These are phyloP conservation scores for Scalopus aquaticus DNA, from an alignment of 2,113 vertebrate genomes.

Conservation along the genomic window DNA sequence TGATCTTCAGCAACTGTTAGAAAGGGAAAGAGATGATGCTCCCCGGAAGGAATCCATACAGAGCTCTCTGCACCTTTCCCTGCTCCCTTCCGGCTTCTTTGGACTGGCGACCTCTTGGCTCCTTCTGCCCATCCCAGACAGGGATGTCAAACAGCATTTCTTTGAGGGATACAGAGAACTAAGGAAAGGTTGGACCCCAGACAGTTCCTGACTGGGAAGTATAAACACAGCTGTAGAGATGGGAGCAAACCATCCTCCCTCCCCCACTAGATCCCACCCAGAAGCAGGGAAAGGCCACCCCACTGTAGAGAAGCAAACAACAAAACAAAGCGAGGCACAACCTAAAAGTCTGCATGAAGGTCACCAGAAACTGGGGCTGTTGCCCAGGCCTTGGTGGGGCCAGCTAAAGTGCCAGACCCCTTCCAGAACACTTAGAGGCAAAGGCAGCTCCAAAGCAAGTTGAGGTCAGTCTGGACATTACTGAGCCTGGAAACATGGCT, in stretches of 20 bases:
- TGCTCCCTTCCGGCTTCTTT: not conserved
- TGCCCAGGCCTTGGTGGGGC: slow-evolving; percentile 59
- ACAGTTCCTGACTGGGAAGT: slow-evolving; percentile 24
- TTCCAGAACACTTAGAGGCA: slow-evolving; percentile 52
- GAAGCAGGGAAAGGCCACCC: slow-evolving; percentile 66
- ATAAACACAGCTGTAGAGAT: slow-evolving; percentile 77
- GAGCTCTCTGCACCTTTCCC: not conserved
- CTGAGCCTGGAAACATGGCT: slow-evolving; percentile 46
- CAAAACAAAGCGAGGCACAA: slow-evolving; percentile 63
- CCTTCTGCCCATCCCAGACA: slow-evolving; percentile 14
- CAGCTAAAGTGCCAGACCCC: slow-evolving; percentile 51
- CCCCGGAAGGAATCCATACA: slow-evolving; percentile 35
- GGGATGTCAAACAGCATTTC: slow-evolving; percentile 20
- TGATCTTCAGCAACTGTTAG: slow-evolving; percentile 14
- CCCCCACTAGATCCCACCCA: slow-evolving; percentile 65
- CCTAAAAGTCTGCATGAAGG: slow-evolving; percentile 41
- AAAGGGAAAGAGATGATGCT: not conserved
- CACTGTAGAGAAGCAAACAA: slow-evolving; percentile 51
- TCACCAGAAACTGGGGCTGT: slow-evolving; percentile 65
- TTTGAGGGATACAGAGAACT: not conserved
- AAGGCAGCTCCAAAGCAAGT: slow-evolving; percentile 18
- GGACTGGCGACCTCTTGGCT: not conserved
- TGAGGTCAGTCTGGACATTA: slow-evolving; percentile 30
- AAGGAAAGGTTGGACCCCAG: slow-evolving; percentile 30
- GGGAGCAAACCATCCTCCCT: slow-evolving; percentile 28